Percentiles rank a stretch among this genome's conserved stretches.
Evolutionary conservation across 2,113 vertebrate genomes (phyloP).

Genomic region (Brevimyrus niger): DNA sequence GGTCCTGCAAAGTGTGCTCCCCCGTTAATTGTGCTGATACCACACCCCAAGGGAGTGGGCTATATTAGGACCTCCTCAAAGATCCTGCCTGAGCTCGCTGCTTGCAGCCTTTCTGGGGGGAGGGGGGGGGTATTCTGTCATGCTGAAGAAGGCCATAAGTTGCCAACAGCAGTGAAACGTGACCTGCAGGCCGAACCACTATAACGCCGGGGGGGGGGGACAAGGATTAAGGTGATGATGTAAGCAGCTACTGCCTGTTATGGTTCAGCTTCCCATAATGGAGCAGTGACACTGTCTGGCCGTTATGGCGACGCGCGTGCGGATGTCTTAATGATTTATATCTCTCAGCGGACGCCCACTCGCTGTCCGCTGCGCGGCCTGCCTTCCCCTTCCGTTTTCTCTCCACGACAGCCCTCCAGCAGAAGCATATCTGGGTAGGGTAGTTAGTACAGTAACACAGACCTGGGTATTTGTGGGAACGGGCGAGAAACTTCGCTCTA

Average conservation of each 20-base stretch:
- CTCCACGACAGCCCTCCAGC: not conserved
- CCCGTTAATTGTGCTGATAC: not conserved
- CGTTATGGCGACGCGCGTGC: not conserved
- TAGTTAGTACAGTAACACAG: not conserved
- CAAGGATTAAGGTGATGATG: not conserved
- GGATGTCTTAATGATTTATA: not conserved
- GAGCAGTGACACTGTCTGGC: not conserved
- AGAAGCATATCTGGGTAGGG: not conserved
- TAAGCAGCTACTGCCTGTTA: not conserved
- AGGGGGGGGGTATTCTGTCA: not conserved
- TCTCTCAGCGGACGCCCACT: not conserved
- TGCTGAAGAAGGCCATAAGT: not conserved
- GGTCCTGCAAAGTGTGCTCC: not conserved
- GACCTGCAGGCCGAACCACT: not conserved
- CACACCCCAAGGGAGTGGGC: not conserved
- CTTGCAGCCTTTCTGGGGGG: not conserved
- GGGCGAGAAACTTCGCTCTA: not conserved
- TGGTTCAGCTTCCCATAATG: not conserved
- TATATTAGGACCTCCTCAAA: not conserved
- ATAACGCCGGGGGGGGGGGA: not conserved
- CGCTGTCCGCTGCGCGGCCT: not conserved
- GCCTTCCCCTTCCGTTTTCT: not conserved
- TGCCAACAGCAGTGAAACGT: constrained; percentile 6
- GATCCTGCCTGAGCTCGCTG: not conserved
- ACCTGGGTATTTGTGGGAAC: not conserved